These are phyloP conservation scores for Morelia viridis DNA, from an alignment of 2,797 vertebrate genomes.

Conservation along the genomic window DNA sequence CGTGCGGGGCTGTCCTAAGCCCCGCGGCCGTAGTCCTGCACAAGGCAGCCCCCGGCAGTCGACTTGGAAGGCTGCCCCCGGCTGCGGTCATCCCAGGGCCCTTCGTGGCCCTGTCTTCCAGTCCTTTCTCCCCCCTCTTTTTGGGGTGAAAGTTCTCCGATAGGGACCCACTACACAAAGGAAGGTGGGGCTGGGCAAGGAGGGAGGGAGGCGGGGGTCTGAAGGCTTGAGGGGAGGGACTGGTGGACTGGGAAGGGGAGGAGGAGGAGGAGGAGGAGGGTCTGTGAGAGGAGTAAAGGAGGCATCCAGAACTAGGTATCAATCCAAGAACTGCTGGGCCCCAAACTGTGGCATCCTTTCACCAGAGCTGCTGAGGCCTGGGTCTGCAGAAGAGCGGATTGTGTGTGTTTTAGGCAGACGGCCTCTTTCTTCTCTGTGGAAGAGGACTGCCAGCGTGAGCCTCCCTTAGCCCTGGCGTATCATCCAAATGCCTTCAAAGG, in stretches of 20 bases:
- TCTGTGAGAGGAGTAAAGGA: constrained; percentile 26
- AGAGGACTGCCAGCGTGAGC: not conserved
- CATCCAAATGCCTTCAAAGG: not conserved
- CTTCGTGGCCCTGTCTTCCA: not conserved
- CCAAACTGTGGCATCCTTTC: constrained; percentile 7
- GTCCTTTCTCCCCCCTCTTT: not conserved
- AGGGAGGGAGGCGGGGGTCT: constrained; percentile 23
- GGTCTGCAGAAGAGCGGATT: not conserved
- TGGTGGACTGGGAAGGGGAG: constrained; percentile 8
- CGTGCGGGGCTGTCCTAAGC: not conserved
- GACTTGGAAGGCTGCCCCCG: not conserved
- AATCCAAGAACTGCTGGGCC: not conserved
- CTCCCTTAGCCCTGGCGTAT: not conserved
- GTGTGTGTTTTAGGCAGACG: not conserved
- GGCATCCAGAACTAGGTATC: constrained; percentile 27
- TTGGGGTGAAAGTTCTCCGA: constrained; percentile 24
- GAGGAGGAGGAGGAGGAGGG: constrained; percentile 32
- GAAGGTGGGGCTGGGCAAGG: constrained; percentile 33
- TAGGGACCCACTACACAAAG: constrained; percentile 27
- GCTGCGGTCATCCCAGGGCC: not conserved
- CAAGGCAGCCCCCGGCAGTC: not conserved
- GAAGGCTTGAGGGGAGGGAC: constrained; percentile 31
- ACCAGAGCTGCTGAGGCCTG: not conserved
- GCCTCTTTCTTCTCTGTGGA: not conserved
- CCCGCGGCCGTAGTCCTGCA: not conserved